Evolutionary conservation across 2,113 vertebrate genomes (phyloP), one percentile per base, ranked within the genome.

Genomic region (Cettia cetti): DNA sequence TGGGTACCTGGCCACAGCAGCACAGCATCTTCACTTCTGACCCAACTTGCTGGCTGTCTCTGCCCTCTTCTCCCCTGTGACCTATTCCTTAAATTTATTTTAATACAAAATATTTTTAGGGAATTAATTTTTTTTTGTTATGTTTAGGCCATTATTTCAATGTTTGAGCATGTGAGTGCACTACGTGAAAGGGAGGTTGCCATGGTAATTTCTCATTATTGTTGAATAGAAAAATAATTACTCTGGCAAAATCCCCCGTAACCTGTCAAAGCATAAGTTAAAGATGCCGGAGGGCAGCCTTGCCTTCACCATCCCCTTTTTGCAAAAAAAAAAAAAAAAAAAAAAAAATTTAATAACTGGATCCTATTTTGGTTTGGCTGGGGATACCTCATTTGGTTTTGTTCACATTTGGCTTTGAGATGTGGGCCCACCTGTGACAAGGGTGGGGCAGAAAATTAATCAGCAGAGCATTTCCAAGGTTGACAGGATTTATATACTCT

Each of bases 181-280:
- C 93, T 96, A 97, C 2, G 96, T 98, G 98, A 98, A 97, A 96
- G 92, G 90, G 94, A 97, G 97, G 98, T 98, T 98, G 97, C 98
- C 98, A 98, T 98, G 98, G 98, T 98, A 98, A 98, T 98, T 98
- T 98, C 98, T 98, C 98, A 98, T 98, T 98, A 98, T 98, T 98
- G 98, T 98, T 97, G 98, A 98, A 98, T 98, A 97, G 98, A 97
- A 98, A 98, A 98, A 98, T 98, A 98, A 98, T 98, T 98, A 98
- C 97, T 98, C 96, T 98, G 98, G 98, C 97, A 98, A 98, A 98
- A 98, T 98, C 97, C 97, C 97, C 97, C 76, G 26, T 98, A 98
- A 98, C 98, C 98, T 98, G 98, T 98, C 98, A 98, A 97, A 96
- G 96, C 97, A 97, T 93, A 97, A 98, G 97, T 98, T 98, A 98